Evolutionary conservation across 1,140 invertebrate species (phyloP).

Genomic region (Hylaeus anthracinus): DNA sequence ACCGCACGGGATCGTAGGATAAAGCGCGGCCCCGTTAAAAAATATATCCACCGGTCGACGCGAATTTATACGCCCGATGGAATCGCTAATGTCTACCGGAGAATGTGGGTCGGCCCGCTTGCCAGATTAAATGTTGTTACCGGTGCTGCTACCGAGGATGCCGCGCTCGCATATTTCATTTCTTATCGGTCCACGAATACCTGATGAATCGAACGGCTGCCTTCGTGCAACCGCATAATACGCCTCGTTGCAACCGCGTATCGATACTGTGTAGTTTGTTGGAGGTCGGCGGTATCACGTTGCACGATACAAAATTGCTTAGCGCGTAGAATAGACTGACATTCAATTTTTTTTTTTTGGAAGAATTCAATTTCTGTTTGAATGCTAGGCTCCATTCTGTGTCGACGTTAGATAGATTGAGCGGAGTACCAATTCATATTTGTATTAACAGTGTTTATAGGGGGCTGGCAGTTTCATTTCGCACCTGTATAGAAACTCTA

Average conservation of each 20-base stretch:
- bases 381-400: no score
- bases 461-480: no score
- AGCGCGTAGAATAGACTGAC: no score
- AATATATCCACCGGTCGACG: not conserved
- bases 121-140: constrained; percentile 40
- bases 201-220: constrained; percentile 43
- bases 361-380: no score
- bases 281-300: constrained; percentile 14
- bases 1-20: not conserved
- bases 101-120: constrained; percentile 10
- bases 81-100: not conserved
- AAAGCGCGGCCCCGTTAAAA: not conserved
- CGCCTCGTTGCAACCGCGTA: not conserved
- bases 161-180: constrained; percentile 40
- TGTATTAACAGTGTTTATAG: no score
- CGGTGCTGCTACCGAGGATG: constrained; percentile 3
- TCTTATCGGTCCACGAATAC: constrained; percentile 35
- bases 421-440: no score
- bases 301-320: not conserved
- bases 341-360: no score
- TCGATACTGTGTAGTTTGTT: not conserved
- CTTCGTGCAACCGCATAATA: constrained; percentile 30
- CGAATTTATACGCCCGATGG: constrained; percentile 23
- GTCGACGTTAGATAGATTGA: no score
- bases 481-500: no score